Conservation (phyloP, 2,888 invertebrate species). For the Xestia c-nigrum region DNA sequence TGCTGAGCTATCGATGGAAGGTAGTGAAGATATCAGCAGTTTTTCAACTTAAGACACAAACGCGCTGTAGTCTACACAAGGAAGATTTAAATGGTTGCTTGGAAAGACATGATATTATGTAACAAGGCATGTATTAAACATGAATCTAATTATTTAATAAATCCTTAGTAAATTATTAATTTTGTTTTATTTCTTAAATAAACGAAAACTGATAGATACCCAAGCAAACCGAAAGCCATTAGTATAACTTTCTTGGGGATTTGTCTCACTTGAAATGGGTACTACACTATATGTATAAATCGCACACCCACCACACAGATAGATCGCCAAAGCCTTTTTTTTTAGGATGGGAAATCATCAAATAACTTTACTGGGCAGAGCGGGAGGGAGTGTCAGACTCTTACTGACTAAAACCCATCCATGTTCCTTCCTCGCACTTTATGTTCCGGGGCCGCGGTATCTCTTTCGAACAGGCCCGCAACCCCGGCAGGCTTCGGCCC, state of each 20-base stretch:
- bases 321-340: background rate
- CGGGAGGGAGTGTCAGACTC: no score
- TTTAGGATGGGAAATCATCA: no score
- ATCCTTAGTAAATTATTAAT: background rate
- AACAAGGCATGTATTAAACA: background rate
- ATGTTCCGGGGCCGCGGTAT: no score
- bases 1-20: background rate
- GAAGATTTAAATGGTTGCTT: background rate
- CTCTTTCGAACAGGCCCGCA: no score
- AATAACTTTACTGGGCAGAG: no score
- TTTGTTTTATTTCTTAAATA: conserved; percentile 12
- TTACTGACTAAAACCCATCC: no score
- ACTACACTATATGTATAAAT: background rate
- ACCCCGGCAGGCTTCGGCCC: no score
- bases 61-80: background rate
- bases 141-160: conserved; percentile 7
- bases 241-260: background rate
- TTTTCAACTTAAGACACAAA: background rate
- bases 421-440: no score
- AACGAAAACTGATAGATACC: background rate
- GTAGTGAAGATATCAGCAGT: background rate
- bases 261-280: background rate
- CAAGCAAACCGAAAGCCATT: background rate
- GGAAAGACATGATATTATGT: background rate
- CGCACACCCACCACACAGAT: no score